Evolutionary conservation across 2,113 vertebrate genomes (phyloP), one percentile per base, ranked within the genome.

Genomic region (Aythya baeri): DNA sequence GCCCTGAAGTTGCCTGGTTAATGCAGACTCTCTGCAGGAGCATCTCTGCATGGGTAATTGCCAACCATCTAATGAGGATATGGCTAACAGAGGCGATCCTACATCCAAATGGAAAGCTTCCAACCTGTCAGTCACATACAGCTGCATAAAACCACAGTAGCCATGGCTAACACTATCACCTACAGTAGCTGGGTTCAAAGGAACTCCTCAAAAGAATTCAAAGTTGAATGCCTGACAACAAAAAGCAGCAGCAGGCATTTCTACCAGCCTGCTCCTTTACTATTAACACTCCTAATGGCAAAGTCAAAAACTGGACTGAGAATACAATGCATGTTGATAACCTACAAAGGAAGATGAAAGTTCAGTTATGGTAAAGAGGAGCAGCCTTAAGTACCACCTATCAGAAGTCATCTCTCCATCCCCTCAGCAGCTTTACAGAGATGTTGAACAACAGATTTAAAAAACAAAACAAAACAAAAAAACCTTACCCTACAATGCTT

Each of bases 91-190:
- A 55, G 62, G 36, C 3, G 0, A 41, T 44, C 38, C n/a, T 38
- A 77, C 13, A 49, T 65, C 22, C 62, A 70, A 79, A 32, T 38
- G 32, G 17, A 59, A 89, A 67, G 36, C 16, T 82, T 76, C 57
- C 38, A 87, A 67, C 8, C n/a, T 63, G 34, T 6, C 32, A 78
- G 36, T 4, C 44, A 78, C 61, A 70, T 25, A 77, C 41, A 91
- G n/a, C 68, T 11, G 6, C 4, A 17, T 13, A 63, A 80, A 80
- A 68, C 17, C 49, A 73, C 44, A 27, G 22, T 26, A 55, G 32
- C 8, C 32, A 54, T 7, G 16, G n/a, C 31, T 59, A 79, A 32
- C 12, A 55, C 0, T 0, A 68, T 17, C 50, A 72, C 15, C 14
- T 38, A 21, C 13, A 50, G 22, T 2, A 89, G 9, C 29, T 32